phyloP scores from a whole-genome alignment of 2,113 vertebrate species.

The Progne subis region DNA sequence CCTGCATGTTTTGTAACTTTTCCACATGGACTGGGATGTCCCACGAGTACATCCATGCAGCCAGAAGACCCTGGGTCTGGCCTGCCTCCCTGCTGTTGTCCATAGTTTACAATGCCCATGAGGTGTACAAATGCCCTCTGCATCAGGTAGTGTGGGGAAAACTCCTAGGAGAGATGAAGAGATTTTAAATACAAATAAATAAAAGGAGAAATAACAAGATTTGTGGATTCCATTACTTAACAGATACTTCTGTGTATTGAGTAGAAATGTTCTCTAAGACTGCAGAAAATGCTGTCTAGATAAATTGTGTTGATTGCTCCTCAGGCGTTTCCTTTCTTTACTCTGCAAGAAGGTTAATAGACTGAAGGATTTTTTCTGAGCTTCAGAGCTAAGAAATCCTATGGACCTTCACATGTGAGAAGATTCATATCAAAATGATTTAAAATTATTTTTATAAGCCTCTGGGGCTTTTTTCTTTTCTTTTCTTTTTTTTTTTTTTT shows the following conservation, averaged over 20 bases:
- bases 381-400: neutral
- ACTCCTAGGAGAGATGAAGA: neutral
- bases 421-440: neutral
- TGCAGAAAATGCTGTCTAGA: neutral
- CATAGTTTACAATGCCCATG: neutral
- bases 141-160: neutral
- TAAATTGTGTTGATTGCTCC: neutral
- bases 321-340: neutral
- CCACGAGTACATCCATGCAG: neutral
- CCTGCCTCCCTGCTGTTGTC: neutral
- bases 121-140: neutral
- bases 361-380: neutral
- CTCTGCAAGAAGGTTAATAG: neutral
- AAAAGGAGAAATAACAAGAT: neutral
- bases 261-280: neutral
- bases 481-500: no score
- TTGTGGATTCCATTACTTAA: neutral
- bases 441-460: neutral
- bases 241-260: neutral
- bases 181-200: neutral
- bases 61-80: neutral
- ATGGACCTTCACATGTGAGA: neutral
- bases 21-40: neutral
- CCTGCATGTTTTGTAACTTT: accelerated
- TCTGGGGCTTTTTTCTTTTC: neutral